These are phyloP conservation scores for Cygnus atratus DNA, from an alignment of 2,113 vertebrate genomes.

Conservation along the genomic window DNA sequence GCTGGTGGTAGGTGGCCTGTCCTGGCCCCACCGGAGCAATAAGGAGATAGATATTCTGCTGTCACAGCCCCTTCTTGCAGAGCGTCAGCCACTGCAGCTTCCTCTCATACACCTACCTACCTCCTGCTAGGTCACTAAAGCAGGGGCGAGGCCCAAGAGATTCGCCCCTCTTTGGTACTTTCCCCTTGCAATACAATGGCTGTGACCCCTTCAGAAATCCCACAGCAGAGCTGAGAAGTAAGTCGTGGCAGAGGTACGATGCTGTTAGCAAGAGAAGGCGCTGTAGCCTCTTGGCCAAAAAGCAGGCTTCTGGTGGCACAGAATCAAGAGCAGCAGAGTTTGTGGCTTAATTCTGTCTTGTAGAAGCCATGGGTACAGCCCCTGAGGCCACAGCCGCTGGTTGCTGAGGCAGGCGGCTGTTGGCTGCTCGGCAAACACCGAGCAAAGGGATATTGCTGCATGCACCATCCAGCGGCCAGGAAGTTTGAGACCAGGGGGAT, in stretches of 20 bases:
- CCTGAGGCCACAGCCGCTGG: neutral
- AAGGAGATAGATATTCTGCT: neutral
- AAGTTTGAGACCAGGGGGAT: neutral
- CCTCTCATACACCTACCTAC: neutral
- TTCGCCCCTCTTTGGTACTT: neutral
- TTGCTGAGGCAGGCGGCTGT: neutral
- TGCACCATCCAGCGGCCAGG: neutral
- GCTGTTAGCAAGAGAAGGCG: neutral
- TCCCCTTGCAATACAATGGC: neutral
- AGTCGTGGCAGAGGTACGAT: neutral
- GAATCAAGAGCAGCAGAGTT: neutral
- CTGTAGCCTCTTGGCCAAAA: neutral
- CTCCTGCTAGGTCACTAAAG: neutral
- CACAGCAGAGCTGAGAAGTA: accelerated
- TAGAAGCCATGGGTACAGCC: neutral
- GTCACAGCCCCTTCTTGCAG: neutral
- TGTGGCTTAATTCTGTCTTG: neutral
- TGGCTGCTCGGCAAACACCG: neutral
- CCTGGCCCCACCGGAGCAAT: accelerated
- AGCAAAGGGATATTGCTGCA: neutral
- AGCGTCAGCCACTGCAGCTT: neutral
- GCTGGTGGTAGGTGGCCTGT: neutral
- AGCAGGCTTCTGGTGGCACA: neutral
- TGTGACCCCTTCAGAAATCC: neutral
- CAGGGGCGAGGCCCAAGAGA: neutral